These are phyloP conservation scores for Zosterops pallidus DNA, from an alignment of 2,113 vertebrate species.

Conservation along the genomic window DNA sequence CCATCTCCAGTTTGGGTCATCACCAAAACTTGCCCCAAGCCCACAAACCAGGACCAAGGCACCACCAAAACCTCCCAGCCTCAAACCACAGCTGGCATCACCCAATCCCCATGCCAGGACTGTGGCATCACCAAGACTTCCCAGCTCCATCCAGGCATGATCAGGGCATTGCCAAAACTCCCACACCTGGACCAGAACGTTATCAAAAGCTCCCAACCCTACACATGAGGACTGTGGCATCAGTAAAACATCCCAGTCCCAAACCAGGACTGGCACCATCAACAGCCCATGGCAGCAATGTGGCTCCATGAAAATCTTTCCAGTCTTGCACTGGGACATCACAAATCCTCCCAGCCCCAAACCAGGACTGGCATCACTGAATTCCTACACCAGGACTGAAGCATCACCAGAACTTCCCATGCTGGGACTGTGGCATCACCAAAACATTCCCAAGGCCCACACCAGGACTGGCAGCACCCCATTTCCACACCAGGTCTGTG, in stretches of 20 bases:
- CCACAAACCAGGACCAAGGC: neutral
- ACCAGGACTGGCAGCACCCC: neutral
- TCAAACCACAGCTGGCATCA: neutral
- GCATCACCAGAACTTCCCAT: neutral
- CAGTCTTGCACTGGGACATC: neutral
- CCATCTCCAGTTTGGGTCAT: no score
- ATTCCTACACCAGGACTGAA: neutral
- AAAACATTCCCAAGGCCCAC: neutral
- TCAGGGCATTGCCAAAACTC: neutral
- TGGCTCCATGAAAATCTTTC: neutral
- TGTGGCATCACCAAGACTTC: neutral
- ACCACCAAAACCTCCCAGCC: neutral
- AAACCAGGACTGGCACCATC: neutral
- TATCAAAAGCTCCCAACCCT: neutral
- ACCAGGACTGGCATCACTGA: neutral
- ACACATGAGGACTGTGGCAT: accelerated
- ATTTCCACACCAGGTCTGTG: neutral
- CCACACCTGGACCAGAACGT: neutral
- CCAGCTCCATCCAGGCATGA: neutral
- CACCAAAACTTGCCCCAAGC: neutral
- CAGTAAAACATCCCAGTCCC: neutral
- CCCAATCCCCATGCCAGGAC: neutral
- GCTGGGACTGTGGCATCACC: neutral
- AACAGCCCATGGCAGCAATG: neutral
- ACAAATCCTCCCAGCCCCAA: neutral